These are phyloP conservation scores for Forbesichthys papilliferus DNA, from an alignment of 2,113 vertebrate species.

Conservation along the genomic window DNA sequence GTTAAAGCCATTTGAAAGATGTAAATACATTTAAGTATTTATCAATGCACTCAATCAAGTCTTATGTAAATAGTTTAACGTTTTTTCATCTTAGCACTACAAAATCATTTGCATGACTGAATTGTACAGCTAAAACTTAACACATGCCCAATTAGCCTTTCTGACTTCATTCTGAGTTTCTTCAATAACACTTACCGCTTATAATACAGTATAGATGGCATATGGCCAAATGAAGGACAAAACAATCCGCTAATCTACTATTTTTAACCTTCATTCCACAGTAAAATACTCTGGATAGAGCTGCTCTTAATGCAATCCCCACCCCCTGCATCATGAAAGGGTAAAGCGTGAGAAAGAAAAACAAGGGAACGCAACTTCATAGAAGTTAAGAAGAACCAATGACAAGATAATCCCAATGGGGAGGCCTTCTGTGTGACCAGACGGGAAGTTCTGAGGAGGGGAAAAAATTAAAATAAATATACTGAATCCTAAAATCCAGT, in stretches of 20 bases:
- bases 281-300: not conserved
- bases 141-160: not conserved
- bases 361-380: constrained; percentile 81
- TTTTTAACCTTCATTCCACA: not conserved
- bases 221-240: not conserved
- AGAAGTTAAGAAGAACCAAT: constrained; percentile 81
- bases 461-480: constrained; percentile 19
- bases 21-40: no score
- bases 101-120: constrained; percentile 26
- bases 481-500: not conserved
- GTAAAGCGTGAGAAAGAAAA: constrained; percentile 65
- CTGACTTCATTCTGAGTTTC: not conserved
- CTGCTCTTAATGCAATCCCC: constrained; percentile 20
- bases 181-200: not conserved
- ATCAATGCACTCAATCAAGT: no score
- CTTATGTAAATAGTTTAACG: not conserved
- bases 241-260: not conserved
- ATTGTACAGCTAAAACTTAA: constrained; percentile 23
- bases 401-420: constrained; percentile 76
- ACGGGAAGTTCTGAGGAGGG: constrained; percentile 62
- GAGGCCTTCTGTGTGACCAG: constrained; percentile 68
- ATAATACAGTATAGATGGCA: not conserved
- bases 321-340: constrained; percentile 60
- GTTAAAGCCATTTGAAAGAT: not conserved
- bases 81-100: not conserved